Percentiles rank a stretch among this genome's conserved stretches.
These are phyloP conservation scores for Zosterops japonicus DNA, from an alignment of 2,113 vertebrate species.

Conservation along the genomic window DNA sequence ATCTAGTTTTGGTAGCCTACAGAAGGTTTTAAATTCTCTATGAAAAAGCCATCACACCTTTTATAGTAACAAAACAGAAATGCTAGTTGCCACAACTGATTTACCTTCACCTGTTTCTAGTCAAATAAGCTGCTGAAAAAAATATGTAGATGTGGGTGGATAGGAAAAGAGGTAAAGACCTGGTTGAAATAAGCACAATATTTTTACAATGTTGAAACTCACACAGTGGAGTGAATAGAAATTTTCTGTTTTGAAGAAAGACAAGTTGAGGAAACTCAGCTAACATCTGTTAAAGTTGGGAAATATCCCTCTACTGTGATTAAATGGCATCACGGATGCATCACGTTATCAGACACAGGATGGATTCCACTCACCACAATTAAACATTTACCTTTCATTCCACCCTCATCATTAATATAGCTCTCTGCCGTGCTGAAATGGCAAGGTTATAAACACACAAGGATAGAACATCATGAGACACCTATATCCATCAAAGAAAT, in stretches of 20 bases:
- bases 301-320: background rate
- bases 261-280: background rate
- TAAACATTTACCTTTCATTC: slow-evolving; percentile 1
- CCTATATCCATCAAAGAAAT: background rate
- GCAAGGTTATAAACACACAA: background rate
- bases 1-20: background rate
- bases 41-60: background rate
- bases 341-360: background rate
- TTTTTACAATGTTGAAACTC: background rate
- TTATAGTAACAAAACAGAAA: background rate
- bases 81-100: background rate
- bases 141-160: background rate
- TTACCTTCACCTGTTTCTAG: background rate
- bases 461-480: background rate
- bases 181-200: background rate
- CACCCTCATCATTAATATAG: background rate
- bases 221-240: background rate
- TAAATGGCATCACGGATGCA: background rate
- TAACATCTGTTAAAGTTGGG: background rate
- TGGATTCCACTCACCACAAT: background rate
- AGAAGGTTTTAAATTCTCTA: background rate
- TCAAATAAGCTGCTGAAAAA: background rate
- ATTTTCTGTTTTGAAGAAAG: background rate
- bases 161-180: background rate
- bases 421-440: background rate